A percentile compares a stretch with the other conserved stretches of the same genome.
Evolutionary conservation across 2,888 invertebrate genomes (phyloP).

Genomic region (Crioceris asparagi): DNA sequence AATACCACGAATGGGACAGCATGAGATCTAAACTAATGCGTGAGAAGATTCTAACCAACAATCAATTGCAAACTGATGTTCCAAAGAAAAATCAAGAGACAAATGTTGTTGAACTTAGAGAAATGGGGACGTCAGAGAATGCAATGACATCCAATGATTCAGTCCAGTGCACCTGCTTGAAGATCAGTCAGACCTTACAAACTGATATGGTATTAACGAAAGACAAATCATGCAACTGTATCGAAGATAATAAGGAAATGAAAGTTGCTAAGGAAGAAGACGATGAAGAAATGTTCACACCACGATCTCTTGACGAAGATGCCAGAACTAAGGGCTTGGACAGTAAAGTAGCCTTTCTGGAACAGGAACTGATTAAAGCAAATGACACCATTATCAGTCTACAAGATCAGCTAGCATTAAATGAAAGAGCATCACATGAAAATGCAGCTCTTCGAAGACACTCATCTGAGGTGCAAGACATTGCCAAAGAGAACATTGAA

Average conservation of each 20-base stretch:
- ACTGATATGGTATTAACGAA: too few relatives aligned
- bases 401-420: slow-evolving; percentile 10
- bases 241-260: too few relatives aligned
- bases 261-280: slow-evolving; percentile 1
- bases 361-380: slow-evolving; percentile 18
- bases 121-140: not conserved
- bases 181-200: too few relatives aligned
- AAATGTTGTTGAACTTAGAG: not conserved
- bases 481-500: slow-evolving; percentile 32
- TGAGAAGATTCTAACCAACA: not conserved
- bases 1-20: slow-evolving; percentile 25
- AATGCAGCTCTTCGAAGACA: slow-evolving; percentile 30
- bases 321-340: slow-evolving; percentile 6
- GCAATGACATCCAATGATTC: too few relatives aligned
- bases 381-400: slow-evolving; percentile 18
- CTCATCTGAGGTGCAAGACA: slow-evolving; percentile 31
- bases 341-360: slow-evolving; percentile 12
- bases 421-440: slow-evolving; percentile 22
- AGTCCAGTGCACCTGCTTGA: too few relatives aligned
- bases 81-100: not conserved
- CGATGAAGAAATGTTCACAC: not conserved
- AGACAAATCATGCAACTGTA: too few relatives aligned
- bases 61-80: slow-evolving; percentile 1
- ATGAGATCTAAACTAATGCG: slow-evolving; percentile 12
- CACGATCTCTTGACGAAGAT: slow-evolving; percentile 1